phyloP scores from a whole-genome alignment of 2,113 vertebrate species.

The Protobothrops mucrosquamatus region DNA sequence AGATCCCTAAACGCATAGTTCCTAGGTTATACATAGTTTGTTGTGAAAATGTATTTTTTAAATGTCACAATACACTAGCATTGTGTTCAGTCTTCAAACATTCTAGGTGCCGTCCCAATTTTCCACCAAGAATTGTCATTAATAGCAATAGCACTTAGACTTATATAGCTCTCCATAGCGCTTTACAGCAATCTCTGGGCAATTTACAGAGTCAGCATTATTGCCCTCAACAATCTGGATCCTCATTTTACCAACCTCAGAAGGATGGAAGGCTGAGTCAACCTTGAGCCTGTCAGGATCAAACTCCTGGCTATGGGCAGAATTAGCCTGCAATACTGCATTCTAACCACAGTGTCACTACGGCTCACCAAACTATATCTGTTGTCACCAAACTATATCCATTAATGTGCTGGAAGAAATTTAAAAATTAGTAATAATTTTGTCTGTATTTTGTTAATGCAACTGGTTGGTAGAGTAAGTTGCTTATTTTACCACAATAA shows the following conservation, averaged over 20 bases:
- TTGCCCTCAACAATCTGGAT: neutral
- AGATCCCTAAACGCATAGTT: neutral
- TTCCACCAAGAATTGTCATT: neutral
- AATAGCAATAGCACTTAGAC: neutral
- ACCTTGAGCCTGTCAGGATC: neutral
- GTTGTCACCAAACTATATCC: neutral
- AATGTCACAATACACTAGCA: neutral
- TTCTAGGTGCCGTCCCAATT: neutral
- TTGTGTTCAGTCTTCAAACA: neutral
- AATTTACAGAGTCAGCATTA: neutral
- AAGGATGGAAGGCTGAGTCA: neutral
- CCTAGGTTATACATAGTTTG: neutral
- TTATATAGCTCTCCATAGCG: neutral
- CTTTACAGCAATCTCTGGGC: neutral
- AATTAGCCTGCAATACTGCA: neutral
- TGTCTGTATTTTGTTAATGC: neutral
- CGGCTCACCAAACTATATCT: too few species aligned
- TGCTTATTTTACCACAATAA: neutral
- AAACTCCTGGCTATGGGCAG: neutral
- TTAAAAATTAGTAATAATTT: neutral
- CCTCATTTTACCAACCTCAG: neutral
- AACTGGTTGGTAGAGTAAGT: neutral
- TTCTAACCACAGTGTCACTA: too few species aligned
- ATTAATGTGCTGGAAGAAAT: neutral
- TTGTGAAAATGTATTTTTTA: neutral